A percentile compares a stretch with the other conserved stretches of the same genome.
Evolutionary conservation across 2,113 vertebrate species (phyloP).

Genomic region (Amblyopsis rosae): DNA sequence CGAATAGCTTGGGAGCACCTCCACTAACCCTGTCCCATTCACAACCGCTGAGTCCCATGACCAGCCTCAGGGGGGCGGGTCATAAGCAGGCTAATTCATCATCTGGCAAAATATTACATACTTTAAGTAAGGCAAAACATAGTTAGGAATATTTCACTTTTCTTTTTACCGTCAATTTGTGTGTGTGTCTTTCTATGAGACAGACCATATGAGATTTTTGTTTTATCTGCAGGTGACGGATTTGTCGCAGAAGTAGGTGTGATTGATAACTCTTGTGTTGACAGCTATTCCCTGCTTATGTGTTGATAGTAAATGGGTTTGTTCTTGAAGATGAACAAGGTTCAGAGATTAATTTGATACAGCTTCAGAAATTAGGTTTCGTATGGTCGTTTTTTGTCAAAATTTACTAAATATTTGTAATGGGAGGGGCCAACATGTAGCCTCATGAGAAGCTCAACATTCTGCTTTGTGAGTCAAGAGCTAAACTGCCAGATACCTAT

Average conservation of each 20-base stretch:
- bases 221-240: slow-evolving; percentile 25
- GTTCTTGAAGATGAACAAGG: too few species aligned
- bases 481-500: too few species aligned
- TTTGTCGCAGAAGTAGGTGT: slow-evolving; percentile 13
- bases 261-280: slow-evolving; percentile 32
- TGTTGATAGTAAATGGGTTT: neutral
- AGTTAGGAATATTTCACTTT: neutral
- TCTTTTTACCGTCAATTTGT: neutral
- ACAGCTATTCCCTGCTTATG: slow-evolving; percentile 25
- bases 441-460: too few species aligned
- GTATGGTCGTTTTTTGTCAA: too few species aligned
- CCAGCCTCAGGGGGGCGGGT: slow-evolving; percentile 23
- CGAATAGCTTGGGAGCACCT: slow-evolving; percentile 54
- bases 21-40: slow-evolving; percentile 11
- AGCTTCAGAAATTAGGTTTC: too few species aligned
- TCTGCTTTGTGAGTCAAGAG: too few species aligned
- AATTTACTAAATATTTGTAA: too few species aligned
- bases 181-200: slow-evolving; percentile 4
- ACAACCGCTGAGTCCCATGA: slow-evolving; percentile 35
- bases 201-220: neutral
- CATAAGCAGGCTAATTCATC: slow-evolving; percentile 45
- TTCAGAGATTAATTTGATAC: too few species aligned
- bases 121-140: slow-evolving; percentile 18
- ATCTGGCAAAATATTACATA: slow-evolving; percentile 7
- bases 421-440: too few species aligned